Base-by-base conservation (phyloP, 2,113 vertebrate genomes). In the Sporophila hypoxantha region DNA sequence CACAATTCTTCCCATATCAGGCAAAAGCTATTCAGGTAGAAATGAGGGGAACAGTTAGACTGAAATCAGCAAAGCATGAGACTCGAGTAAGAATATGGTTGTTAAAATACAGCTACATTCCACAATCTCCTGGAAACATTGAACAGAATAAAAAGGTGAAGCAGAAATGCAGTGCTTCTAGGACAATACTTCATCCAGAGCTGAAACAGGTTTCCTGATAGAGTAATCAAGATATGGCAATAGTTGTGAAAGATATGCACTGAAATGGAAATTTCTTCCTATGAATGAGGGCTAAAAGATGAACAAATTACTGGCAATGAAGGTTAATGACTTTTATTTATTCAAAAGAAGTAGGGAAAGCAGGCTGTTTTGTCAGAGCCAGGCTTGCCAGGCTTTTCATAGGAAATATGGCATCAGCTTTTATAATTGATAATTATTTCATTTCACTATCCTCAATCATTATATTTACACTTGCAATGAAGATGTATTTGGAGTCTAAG, bases 401-500 rank as follows among this genome's bases (percentile, higher is more conserved):
- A 70, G 77, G 64, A 92, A 81, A 94, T 87, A 29, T 21, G 39
- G 34, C 64, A 94, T 79, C 74, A 93, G n/a, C 81, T 88, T 78
- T 85, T 76, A 79, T 90, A 1, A 87, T 85, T 92, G 73, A 57
- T 27, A 83, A 93, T 90, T 9, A 94, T 75, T 94, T 94, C 37
- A 93, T 93, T 83, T 90, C 71, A 74, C 56, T 19, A 88, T 47
- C 39, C 78, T 91, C 65, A 92, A 81, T 95, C 96, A 96, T 93
- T 93, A 60, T 93, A 69, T 91, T 93, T 90, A 82, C 39, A 91
- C 74, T 77, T 76, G 8, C 75, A 95, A 96, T 91, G 70, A 93
- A 95, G 94, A 95, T 82, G 29, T 89, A 95, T 95, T 90, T 87
- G 66, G 86, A 85, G 71, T 88, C 30, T 81, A 84, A 94, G 67